Evolutionary conservation across 2,888 invertebrate genomes (phyloP).

Genomic region (Trissolcus japonicus): DNA sequence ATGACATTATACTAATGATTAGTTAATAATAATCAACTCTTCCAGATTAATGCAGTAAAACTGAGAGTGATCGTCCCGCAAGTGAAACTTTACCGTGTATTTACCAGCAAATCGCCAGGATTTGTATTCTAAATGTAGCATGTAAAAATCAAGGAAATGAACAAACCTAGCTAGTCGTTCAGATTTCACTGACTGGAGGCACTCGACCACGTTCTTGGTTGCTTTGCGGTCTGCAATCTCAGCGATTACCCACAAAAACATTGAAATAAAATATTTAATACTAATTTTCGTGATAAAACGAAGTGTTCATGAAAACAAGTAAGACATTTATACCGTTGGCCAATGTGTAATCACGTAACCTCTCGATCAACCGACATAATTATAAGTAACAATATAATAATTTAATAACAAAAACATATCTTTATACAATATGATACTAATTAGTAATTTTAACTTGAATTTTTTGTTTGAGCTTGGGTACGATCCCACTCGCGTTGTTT

Average conservation of each 20-base stretch:
- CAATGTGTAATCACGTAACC: constrained; percentile 49
- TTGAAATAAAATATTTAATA: constrained; percentile 28
- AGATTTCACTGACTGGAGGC: constrained; percentile 22
- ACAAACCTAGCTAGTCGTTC: constrained; percentile 28
- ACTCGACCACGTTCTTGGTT: neutral
- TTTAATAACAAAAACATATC: constrained; percentile 47
- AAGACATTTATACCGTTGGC: constrained; percentile 45
- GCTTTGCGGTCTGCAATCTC: constrained; percentile 28
- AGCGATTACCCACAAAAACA: constrained; percentile 35
- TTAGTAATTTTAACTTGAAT: neutral
- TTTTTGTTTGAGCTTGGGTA: neutral
- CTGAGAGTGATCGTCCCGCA: constrained; percentile 25
- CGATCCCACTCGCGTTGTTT: too few species aligned
- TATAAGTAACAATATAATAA: constrained; percentile 42
- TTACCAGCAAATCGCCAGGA: constrained; percentile 41
- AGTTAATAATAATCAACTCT: constrained; percentile 27
- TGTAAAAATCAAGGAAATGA: constrained; percentile 11
- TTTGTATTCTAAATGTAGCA: constrained; percentile 32
- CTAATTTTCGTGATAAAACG: constrained; percentile 48
- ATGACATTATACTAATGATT: constrained; percentile 2
- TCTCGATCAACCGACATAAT: constrained; percentile 38
- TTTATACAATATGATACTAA: constrained; percentile 27
- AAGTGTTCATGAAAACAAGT: constrained; percentile 50
- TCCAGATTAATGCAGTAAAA: constrained; percentile 19
- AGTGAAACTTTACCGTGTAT: constrained; percentile 48